phyloP scores from a whole-genome alignment of 2,888 invertebrate species.

The Melinaea menophilus region DNA sequence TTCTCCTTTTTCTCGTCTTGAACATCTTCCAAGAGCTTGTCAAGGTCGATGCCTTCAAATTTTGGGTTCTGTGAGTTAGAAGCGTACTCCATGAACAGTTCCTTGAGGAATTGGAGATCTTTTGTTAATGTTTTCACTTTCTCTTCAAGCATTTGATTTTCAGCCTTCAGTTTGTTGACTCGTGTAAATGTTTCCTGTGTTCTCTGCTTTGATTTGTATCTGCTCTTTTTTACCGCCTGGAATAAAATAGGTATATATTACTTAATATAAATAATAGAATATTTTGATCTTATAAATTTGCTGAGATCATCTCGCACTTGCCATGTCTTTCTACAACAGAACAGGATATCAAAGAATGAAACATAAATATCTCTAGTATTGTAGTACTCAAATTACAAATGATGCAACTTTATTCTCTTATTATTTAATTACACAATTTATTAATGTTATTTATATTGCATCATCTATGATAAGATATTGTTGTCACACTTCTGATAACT shows the following conservation, averaged over 20 bases:
- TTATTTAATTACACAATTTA: too few relatives aligned
- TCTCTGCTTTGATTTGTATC: conserved; percentile 86
- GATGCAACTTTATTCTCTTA: too few relatives aligned
- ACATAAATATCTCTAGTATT: too few relatives aligned
- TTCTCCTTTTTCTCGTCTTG: conserved; percentile 57
- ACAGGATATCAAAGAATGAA: too few relatives aligned
- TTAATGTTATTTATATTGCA: too few relatives aligned
- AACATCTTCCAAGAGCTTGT: conserved; percentile 76
- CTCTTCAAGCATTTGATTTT: conserved; percentile 88
- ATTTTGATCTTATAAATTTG: too few relatives aligned
- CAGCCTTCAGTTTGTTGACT: conserved; percentile 85
- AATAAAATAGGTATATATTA: conserved; percentile 24
- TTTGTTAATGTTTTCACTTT: conserved; percentile 89
- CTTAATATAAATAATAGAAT: too few relatives aligned
- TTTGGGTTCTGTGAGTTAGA: conserved; percentile 78
- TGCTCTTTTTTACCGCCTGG: conserved; percentile 89
- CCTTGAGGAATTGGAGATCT: conserved; percentile 88
- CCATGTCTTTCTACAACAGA: too few relatives aligned
- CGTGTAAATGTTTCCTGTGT: conserved; percentile 87
- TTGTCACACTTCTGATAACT: too few relatives aligned
- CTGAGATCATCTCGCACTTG: too few relatives aligned
- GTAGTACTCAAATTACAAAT: too few relatives aligned
- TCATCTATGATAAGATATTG: too few relatives aligned
- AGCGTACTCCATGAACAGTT: conserved; percentile 88
- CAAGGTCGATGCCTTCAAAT: conserved; percentile 76